phyloP scores from a whole-genome alignment of 2,888 invertebrate genomes.

The Barypeithes pellucidus region DNA sequence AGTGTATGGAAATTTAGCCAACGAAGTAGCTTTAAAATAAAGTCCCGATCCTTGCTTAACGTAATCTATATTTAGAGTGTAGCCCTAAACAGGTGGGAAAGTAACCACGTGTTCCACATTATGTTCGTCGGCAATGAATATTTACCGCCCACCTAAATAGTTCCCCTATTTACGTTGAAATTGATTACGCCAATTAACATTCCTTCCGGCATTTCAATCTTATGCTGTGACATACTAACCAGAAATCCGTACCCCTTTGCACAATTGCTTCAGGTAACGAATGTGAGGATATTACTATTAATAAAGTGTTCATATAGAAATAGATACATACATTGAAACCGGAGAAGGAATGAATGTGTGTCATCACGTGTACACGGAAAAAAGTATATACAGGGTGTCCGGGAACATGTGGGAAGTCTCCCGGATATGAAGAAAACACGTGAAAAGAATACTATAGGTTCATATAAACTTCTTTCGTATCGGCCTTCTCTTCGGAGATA shows the following conservation, averaged over 20 bases:
- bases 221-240: constrained; percentile 25
- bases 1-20: background rate
- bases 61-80: constrained; percentile 1
- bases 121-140: constrained; percentile 23
- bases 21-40: constrained; percentile 1
- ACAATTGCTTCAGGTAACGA: constrained; percentile 1
- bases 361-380: too few relatives aligned
- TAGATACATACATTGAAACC: too few relatives aligned
- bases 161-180: constrained; percentile 26
- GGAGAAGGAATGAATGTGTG: too few relatives aligned
- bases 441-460: too few relatives aligned
- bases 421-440: too few relatives aligned
- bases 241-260: constrained; percentile 13
- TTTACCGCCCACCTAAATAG: constrained; percentile 25
- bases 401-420: too few relatives aligned
- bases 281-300: constrained; percentile 7
- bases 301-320: too few relatives aligned
- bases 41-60: background rate
- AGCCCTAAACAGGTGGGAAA: constrained; percentile 24
- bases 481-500: too few relatives aligned
- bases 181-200: constrained; percentile 38
- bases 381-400: too few relatives aligned
- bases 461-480: too few relatives aligned
- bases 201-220: constrained; percentile 34
- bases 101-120: constrained; percentile 25